Evolutionary conservation across 2,113 vertebrate species (phyloP).

Genomic region (Erythrolamprus reginae): DNA sequence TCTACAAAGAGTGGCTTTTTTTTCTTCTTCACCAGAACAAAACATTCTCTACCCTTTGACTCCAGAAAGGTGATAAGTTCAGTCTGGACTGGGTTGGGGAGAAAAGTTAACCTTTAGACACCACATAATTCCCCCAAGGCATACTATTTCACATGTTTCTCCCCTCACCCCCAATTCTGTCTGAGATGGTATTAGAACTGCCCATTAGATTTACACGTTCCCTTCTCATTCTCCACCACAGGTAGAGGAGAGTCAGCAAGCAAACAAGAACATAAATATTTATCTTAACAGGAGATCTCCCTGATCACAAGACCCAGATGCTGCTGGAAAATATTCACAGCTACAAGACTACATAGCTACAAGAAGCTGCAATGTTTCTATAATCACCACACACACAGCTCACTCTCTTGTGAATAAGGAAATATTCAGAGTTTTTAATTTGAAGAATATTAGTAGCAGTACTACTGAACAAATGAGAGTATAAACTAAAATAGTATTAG

Average conservation of each 20-base stretch:
- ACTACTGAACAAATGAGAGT: neutral
- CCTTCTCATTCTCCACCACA: neutral
- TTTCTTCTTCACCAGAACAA: constrained; percentile 45
- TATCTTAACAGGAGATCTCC: neutral
- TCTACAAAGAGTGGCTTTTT: constrained; percentile 44
- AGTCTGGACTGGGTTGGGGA: constrained; percentile 26
- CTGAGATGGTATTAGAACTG: neutral
- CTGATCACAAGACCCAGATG: neutral
- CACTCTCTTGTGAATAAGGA: neutral
- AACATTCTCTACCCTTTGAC: constrained; percentile 51
- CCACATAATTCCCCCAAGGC: constrained; percentile 32
- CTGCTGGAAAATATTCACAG: neutral
- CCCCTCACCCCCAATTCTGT: neutral
- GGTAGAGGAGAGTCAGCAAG: neutral
- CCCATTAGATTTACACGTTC: neutral
- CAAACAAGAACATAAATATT: neutral
- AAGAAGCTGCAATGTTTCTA: neutral
- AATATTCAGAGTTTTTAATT: neutral
- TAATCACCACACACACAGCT: neutral
- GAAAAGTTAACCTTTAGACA: constrained; percentile 46
- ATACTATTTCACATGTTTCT: neutral
- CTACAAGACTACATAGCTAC: neutral
- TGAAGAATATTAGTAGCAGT: neutral
- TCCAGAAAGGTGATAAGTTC: constrained; percentile 48
- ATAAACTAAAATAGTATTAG: neutral